These are phyloP conservation scores for Hippocampus kuda DNA, from an alignment of 2,797 vertebrate species.

Conservation along the genomic window DNA sequence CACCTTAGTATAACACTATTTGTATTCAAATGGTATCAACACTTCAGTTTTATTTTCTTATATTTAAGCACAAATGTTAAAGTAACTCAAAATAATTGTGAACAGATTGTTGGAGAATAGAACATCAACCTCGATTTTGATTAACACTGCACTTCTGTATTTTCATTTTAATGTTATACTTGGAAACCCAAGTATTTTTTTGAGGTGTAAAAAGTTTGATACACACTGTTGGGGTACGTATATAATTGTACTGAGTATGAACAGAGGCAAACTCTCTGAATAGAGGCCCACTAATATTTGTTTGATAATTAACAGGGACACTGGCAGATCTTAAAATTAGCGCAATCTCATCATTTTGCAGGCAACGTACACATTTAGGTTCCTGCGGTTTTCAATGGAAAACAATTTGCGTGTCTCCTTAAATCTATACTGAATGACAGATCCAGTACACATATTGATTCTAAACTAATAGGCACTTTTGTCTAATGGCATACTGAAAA, in stretches of 20 bases:
- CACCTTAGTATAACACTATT: too few relatives aligned
- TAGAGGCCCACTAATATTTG: not conserved
- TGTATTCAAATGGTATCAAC: too few relatives aligned
- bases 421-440: slow-evolving; percentile 3
- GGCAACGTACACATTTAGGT: not conserved
- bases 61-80: not conserved
- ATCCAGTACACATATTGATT: slow-evolving; percentile 24
- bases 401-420: not conserved
- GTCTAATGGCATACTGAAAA: slow-evolving; percentile 24
- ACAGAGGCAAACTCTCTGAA: not conserved
- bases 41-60: not conserved
- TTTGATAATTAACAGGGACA: not conserved
- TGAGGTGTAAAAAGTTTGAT: not conserved
- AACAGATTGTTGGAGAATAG: too few relatives aligned
- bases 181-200: not conserved
- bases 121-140: too few relatives aligned
- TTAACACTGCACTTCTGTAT: too few relatives aligned
- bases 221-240: not conserved
- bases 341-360: too few relatives aligned
- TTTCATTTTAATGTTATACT: not conserved
- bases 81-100: not conserved
- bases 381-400: slow-evolving; percentile 8
- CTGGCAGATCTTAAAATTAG: not conserved
- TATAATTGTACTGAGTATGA: not conserved
- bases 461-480: slow-evolving; percentile 18